Percentiles rank a stretch among this genome's conserved stretches.
Conservation (phyloP, 2,888 invertebrate genomes). For the Acanthosepion lycidas region DNA sequence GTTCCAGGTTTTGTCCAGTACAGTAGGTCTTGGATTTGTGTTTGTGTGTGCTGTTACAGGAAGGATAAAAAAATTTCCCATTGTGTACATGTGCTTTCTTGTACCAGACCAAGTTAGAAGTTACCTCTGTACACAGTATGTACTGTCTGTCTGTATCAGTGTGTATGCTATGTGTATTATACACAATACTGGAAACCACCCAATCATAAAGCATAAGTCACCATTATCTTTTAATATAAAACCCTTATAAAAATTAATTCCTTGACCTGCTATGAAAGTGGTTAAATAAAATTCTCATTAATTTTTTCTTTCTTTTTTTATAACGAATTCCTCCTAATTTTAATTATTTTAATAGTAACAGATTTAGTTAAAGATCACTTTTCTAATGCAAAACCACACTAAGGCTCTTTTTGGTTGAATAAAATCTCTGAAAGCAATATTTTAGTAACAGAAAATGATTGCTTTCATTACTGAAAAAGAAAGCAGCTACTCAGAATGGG, state of each 20-base stretch:
- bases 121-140: slow-evolving; percentile 33
- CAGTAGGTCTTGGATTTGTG: slow-evolving; percentile 33
- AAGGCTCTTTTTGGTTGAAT: no score
- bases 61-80: not conserved
- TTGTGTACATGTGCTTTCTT: slow-evolving; percentile 23
- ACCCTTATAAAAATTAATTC: not conserved
- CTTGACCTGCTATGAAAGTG: not conserved
- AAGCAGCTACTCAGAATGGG: no score
- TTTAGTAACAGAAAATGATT: no score
- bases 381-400: no score
- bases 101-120: slow-evolving; percentile 11
- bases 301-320: no score
- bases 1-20: slow-evolving; percentile 33
- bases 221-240: not conserved
- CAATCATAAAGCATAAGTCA: not conserved
- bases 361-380: not conserved
- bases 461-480: no score
- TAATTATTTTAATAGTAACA: not conserved
- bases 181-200: not conserved
- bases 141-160: slow-evolving; percentile 33
- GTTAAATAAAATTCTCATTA: no score
- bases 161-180: slow-evolving; percentile 33
- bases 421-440: no score
- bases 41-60: slow-evolving; percentile 21
- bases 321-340: not conserved